phyloP scores from a whole-genome alignment of 1,140 invertebrate species.

The Eumeta japonica region DNA sequence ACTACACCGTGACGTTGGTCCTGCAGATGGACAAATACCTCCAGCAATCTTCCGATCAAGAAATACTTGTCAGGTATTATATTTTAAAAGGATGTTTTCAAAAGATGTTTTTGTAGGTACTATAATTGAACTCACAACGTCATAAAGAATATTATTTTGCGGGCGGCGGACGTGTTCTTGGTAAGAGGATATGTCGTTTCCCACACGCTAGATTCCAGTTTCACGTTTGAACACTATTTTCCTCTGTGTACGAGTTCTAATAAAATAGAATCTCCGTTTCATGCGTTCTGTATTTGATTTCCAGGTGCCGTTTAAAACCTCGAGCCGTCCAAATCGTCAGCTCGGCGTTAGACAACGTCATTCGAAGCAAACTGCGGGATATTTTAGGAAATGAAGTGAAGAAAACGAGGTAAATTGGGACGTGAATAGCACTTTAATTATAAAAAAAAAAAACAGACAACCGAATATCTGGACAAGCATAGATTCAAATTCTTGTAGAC shows the following conservation, averaged over 20 bases:
- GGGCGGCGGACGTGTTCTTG: too few relatives aligned
- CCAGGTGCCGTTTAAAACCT: slow-evolving; percentile 51
- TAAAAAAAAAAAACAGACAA: too few relatives aligned
- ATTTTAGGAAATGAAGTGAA: slow-evolving; percentile 36
- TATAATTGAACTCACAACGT: too few relatives aligned
- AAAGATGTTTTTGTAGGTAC: too few relatives aligned
- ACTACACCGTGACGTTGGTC: slow-evolving; percentile 65
- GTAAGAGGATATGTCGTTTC: not conserved
- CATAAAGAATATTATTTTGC: too few relatives aligned
- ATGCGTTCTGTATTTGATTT: slow-evolving; percentile 9
- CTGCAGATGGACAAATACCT: slow-evolving; percentile 70
- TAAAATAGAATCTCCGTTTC: slow-evolving; percentile 12
- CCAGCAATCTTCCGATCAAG: slow-evolving; percentile 68
- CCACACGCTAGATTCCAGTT: not conserved
- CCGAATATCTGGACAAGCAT: too few relatives aligned
- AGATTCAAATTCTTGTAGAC: too few relatives aligned
- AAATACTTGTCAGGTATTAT: slow-evolving; percentile 54
- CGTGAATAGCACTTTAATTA: too few relatives aligned
- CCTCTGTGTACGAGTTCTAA: slow-evolving; percentile 30
- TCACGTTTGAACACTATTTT: slow-evolving; percentile 30
- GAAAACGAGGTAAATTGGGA: slow-evolving; percentile 39
- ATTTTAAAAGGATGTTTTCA: too few relatives aligned
- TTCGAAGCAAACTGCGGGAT: slow-evolving; percentile 41
- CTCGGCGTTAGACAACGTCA: slow-evolving; percentile 44
- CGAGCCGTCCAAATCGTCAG: slow-evolving; percentile 50